Evolutionary conservation across 2,888 invertebrate genomes (phyloP).

Genomic region (Aleiodes leptofemur): DNA sequence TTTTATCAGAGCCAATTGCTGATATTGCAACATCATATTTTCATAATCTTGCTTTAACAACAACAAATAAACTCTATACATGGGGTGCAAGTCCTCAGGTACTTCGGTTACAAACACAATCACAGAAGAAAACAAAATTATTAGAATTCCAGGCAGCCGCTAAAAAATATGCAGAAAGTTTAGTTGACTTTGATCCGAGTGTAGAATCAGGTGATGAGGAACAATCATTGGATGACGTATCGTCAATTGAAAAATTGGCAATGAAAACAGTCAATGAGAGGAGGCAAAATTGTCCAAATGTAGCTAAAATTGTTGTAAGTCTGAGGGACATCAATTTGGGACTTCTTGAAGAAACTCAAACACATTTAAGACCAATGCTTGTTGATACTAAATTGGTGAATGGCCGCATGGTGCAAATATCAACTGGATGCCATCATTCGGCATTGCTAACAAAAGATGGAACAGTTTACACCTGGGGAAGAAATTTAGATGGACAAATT

Average conservation of each 20-base stretch:
- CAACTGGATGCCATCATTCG: conserved; percentile 91
- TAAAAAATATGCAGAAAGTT: conserved; percentile 65
- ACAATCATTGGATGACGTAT: not conserved
- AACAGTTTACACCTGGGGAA: conserved; percentile 89
- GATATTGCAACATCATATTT: conserved; percentile 83
- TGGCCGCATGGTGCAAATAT: conserved; percentile 79
- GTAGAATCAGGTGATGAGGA: conserved; percentile 11
- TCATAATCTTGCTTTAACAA: conserved; percentile 83
- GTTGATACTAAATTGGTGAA: conserved; percentile 81
- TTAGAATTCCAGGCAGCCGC: conserved; percentile 76
- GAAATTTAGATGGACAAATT: conserved; percentile 93
- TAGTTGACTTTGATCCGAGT: conserved; percentile 48
- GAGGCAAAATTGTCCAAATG: conserved; percentile 49
- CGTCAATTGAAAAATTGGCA: conserved; percentile 36
- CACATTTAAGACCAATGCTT: conserved; percentile 79
- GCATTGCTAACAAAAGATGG: conserved; percentile 84
- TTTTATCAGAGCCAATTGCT: conserved; percentile 77
- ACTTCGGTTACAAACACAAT: conserved; percentile 81
- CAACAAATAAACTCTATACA: conserved; percentile 81
- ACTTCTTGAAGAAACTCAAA: conserved; percentile 64
- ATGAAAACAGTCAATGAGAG: conserved; percentile 44
- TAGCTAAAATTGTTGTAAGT: conserved; percentile 49
- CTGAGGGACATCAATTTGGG: conserved; percentile 56
- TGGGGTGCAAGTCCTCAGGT: conserved; percentile 89
- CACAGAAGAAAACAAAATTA: conserved; percentile 78